Evolutionary conservation across 2,113 vertebrate genomes (phyloP).

Genomic region (Poecile atricapillus): DNA sequence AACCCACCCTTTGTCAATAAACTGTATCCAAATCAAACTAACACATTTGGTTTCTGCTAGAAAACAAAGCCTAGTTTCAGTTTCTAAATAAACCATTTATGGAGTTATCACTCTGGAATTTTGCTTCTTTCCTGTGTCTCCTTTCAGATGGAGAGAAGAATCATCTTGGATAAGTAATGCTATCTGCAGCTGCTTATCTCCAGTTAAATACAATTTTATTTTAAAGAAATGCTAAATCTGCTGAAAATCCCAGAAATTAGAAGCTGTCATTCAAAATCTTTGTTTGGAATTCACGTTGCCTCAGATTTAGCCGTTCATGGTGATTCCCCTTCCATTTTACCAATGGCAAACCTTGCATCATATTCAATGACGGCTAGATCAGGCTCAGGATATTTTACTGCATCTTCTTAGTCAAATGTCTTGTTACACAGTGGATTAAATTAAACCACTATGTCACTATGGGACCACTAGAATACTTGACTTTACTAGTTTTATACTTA

Average conservation of each 20-base stretch:
- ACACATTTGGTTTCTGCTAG: constrained; percentile 13
- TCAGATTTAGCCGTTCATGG: not conserved
- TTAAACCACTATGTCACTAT: not conserved
- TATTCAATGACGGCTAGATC: not conserved
- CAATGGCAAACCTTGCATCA: not conserved
- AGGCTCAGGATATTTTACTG: not conserved
- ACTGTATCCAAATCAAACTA: constrained; percentile 18
- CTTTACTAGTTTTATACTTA: not conserved
- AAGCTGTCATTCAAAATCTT: not conserved
- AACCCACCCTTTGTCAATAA: constrained; percentile 40
- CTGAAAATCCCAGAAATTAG: not conserved
- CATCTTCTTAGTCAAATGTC: not conserved
- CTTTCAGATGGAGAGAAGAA: not conserved
- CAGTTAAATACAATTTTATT: not conserved
- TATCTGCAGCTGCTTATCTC: not conserved
- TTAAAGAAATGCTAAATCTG: not conserved
- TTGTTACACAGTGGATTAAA: not conserved
- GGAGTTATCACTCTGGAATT: not conserved
- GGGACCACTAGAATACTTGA: not conserved
- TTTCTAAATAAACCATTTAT: constrained; percentile 21
- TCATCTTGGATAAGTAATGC: not conserved
- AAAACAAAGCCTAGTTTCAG: constrained; percentile 2
- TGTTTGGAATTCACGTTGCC: not conserved
- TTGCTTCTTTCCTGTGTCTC: not conserved
- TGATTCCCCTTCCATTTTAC: not conserved